Evolutionary conservation across 2,797 vertebrate species (phyloP).

Genomic region (Hirundo rustica): DNA sequence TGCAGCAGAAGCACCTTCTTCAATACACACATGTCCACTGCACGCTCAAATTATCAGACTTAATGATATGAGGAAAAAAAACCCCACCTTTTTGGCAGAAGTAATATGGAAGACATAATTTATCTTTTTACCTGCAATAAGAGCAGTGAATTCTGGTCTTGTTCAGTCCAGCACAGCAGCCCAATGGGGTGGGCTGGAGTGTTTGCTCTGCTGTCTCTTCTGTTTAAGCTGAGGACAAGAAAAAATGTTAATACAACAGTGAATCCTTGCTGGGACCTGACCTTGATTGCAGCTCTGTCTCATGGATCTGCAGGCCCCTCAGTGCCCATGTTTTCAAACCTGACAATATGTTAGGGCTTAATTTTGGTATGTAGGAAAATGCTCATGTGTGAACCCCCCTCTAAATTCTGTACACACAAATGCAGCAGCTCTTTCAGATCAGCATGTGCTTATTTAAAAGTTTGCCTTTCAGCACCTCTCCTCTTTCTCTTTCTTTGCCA

Average conservation of each 20-base stretch:
- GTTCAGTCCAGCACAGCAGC: background rate
- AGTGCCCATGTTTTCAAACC: background rate
- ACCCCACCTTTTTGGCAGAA: background rate
- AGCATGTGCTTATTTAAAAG: background rate
- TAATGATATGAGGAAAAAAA: background rate
- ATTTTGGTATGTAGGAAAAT: background rate
- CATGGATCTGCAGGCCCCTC: accelerated
- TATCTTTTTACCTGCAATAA: background rate
- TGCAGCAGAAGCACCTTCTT: background rate
- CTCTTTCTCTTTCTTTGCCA: background rate
- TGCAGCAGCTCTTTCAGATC: background rate
- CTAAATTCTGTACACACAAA: background rate
- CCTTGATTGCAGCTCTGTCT: background rate
- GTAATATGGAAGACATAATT: background rate
- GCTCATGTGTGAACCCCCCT: background rate
- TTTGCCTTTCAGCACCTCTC: background rate
- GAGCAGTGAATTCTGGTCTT: background rate
- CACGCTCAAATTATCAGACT: background rate
- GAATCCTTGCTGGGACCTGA: background rate
- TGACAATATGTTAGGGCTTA: background rate
- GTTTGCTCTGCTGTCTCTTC: background rate
- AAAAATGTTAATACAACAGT: background rate
- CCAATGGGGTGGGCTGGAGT: background rate
- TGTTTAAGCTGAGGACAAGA: background rate
- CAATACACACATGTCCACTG: background rate